A percentile compares a stretch with the other conserved stretches of the same genome.
These are phyloP conservation scores for Amazona finschi DNA, from an alignment of 2,797 vertebrate genomes.

Conservation along the genomic window DNA sequence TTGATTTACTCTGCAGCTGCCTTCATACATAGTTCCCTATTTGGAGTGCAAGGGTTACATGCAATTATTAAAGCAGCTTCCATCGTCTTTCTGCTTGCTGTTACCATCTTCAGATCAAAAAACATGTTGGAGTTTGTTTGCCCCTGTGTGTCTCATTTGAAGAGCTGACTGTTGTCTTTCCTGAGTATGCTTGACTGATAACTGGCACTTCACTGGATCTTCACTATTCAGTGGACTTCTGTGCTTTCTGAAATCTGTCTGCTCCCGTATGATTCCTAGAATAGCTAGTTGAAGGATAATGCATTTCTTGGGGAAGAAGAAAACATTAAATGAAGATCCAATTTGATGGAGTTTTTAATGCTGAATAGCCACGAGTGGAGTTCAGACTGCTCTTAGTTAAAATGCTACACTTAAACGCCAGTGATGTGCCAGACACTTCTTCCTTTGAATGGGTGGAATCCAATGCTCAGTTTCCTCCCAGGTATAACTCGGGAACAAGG, in stretches of 20 bases:
- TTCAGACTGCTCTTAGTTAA: not conserved
- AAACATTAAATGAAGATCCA: not conserved
- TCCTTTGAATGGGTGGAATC: not conserved
- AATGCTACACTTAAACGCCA: not conserved
- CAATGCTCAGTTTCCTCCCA: not conserved
- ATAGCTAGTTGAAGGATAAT: not conserved
- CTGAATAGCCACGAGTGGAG: not conserved
- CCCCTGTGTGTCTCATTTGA: not conserved
- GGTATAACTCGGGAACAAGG: not conserved
- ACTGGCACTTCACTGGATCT: not conserved
- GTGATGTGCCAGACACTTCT: not conserved
- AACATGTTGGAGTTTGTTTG: not conserved
- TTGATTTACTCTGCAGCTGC: not conserved
- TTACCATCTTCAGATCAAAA: not conserved
- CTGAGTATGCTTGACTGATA: accelerated
- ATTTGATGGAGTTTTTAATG: not conserved
- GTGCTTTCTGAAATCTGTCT: not conserved
- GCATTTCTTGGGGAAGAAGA: not conserved
- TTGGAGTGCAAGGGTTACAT: not conserved
- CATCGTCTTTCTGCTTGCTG: not conserved
- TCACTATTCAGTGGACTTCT: not conserved
- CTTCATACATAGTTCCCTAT: not conserved
- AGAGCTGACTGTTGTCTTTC: not conserved
- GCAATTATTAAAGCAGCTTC: not conserved
- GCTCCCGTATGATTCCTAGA: not conserved